Evolutionary conservation across 2,797 vertebrate species (phyloP), one percentile per base, ranked within the genome.

Genomic region (Sebastes wilsoni): DNA sequence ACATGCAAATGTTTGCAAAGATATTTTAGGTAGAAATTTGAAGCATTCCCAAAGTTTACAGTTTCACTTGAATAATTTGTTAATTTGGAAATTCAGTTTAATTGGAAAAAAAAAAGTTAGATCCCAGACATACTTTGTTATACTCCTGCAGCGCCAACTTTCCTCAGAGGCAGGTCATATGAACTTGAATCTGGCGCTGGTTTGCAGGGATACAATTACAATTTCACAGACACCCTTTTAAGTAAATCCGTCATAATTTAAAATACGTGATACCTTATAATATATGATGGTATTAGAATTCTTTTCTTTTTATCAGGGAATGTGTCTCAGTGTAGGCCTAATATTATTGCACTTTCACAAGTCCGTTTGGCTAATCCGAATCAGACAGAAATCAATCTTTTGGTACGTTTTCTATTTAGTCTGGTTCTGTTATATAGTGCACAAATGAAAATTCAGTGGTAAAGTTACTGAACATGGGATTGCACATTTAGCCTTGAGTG

Each of bases 81-180:
- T 71, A 30, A n/a, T 68, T 72, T 8, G 5, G 27, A 61, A 64
- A 61, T 58, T 68, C 5, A 8, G 12, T 23, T 71, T 3, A 62
- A 25, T 25, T 46, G 27, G 27, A 58, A 72, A 6, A 54, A 54
- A n/a, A 62, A 54, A 59, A 52, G 52, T 42, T 30, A 9, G 54
- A 79, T n/a, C 38, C 46, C 46, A 76, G 74, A 82, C 56, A 60
- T 46, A 72, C 58, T 84, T 60, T 73, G 59, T 66, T 82, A 77
- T 84, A 67, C 8, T 77, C 38, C 73, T 3, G 11, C 16, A 27
- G n/a, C 1, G 20, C 76, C 84, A 88, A 67, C 64, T 88, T 82
- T 86, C 80, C 78, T 83, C 27, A 25, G 61, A 83, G 34, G 69
- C 36, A n/a, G 80, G 61, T 81, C 75, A 66, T 59, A 34, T 32